Conservation (phyloP, 2,797 vertebrate species). For the Todus mexicanus region DNA sequence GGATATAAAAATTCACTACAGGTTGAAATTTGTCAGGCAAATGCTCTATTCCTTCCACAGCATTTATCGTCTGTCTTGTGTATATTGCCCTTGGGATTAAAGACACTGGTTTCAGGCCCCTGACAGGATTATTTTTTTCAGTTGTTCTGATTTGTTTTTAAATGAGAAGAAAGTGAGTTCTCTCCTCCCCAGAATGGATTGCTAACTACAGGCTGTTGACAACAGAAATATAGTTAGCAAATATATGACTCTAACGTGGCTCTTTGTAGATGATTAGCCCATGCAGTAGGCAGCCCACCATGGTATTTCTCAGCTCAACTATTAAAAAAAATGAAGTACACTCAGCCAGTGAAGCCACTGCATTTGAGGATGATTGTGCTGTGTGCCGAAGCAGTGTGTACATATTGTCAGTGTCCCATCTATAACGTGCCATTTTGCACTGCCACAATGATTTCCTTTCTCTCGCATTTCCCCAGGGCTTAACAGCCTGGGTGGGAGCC, state of each 20-base stretch:
- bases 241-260: not conserved
- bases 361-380: not conserved
- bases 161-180: constrained; percentile 29
- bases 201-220: constrained; percentile 25
- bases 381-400: not conserved
- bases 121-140: not conserved
- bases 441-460: constrained; percentile 17
- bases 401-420: not conserved
- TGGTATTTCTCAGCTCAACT: not conserved
- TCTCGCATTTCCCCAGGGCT: not conserved
- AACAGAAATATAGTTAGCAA: constrained; percentile 23
- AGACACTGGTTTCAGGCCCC: not conserved
- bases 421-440: not conserved
- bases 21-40: constrained; percentile 21
- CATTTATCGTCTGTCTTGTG: not conserved
- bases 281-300: not conserved
- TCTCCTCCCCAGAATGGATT: not conserved
- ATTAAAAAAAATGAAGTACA: not conserved
- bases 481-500: not conserved
- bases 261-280: constrained; percentile 1
- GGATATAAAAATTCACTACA: not conserved
- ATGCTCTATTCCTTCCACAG: not conserved
- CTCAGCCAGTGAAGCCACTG: not conserved
- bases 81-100: not conserved
- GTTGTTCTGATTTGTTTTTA: constrained; percentile 46